These are phyloP conservation scores for Tretioscincus oriximinensis DNA, from an alignment of 2,113 vertebrate genomes.

Conservation along the genomic window DNA sequence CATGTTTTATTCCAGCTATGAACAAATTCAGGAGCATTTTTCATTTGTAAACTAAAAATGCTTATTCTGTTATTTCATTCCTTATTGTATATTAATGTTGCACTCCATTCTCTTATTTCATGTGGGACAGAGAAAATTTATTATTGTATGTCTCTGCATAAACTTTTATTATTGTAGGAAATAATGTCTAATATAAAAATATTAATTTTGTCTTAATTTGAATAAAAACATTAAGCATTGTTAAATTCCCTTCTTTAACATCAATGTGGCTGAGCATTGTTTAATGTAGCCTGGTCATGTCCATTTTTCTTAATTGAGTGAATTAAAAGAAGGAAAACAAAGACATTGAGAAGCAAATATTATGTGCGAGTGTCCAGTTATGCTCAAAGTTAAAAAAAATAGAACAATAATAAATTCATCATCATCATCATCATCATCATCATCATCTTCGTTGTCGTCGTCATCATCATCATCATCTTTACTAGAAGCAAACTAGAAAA, in stretches of 20 bases:
- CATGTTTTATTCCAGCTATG: not conserved
- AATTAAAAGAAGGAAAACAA: not conserved
- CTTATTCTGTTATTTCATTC: not conserved
- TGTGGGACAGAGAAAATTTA: not conserved
- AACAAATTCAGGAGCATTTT: too few species aligned
- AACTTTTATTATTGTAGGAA: not conserved
- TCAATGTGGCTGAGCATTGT: not conserved
- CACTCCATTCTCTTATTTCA: not conserved
- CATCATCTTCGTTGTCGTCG: too few species aligned
- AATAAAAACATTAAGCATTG: not conserved
- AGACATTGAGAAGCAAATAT: constrained; percentile 63
- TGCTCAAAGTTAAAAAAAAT: constrained; percentile 33
- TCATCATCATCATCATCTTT: too few species aligned
- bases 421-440: too few species aligned
- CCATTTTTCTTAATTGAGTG: not conserved
- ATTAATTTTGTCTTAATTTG: not conserved
- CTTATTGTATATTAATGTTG: not conserved
- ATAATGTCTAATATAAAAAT: constrained; percentile 1
- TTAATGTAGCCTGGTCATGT: not conserved
- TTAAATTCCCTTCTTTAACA: not conserved
- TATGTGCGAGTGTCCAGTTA: constrained; percentile 58
- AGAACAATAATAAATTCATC: not conserved
- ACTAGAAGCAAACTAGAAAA: constrained; percentile 32
- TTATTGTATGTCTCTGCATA: not conserved
- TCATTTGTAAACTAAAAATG: not conserved